phyloP scores from a whole-genome alignment of 2,113 vertebrate species.

The Heloderma charlesbogerti region DNA sequence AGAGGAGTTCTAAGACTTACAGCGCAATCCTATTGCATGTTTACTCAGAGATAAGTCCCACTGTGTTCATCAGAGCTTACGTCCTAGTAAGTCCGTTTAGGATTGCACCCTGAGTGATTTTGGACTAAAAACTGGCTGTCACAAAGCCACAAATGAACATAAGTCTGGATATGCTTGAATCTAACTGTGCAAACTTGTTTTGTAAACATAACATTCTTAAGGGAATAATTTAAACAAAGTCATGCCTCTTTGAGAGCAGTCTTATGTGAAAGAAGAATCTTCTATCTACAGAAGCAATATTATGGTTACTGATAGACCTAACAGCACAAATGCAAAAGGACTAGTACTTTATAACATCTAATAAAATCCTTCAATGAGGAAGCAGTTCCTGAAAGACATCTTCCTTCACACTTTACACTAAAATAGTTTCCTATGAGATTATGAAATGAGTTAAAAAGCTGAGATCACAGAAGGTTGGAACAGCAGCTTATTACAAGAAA shows the following conservation, averaged over 20 bases:
- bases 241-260: not conserved
- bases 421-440: not conserved
- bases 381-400: not conserved
- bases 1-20: not conserved
- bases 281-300: not conserved
- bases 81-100: not conserved
- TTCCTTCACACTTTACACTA: not conserved
- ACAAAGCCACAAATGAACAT: not conserved
- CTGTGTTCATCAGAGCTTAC: not conserved
- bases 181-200: not conserved
- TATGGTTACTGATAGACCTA: not conserved
- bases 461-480: not conserved
- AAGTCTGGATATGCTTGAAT: not conserved
- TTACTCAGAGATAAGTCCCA: not conserved
- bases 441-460: constrained; percentile 1
- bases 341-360: not conserved
- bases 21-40: not conserved
- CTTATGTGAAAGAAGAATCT: not conserved
- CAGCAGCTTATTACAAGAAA: not conserved
- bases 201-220: not conserved
- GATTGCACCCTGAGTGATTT: not conserved
- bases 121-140: not conserved
- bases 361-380: not conserved
- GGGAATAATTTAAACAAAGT: not conserved
- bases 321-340: not conserved